These are phyloP conservation scores for Lacerta viridis DNA, from an alignment of 2,797 vertebrate species.

Conservation along the genomic window DNA sequence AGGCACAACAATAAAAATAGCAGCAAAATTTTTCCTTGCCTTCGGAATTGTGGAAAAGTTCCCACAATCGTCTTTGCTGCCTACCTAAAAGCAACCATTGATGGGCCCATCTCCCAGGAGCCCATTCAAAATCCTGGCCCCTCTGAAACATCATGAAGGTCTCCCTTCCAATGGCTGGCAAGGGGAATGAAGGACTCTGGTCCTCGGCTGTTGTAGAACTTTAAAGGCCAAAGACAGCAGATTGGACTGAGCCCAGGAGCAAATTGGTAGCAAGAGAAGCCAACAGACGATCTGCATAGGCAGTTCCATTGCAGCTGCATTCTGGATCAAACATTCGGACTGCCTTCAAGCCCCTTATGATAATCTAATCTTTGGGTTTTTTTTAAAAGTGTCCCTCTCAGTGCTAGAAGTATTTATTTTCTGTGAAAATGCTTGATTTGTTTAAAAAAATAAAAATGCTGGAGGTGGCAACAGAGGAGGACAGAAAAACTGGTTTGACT, in stretches of 20 bases:
- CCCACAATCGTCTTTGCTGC: background rate
- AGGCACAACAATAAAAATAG: background rate
- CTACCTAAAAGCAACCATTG: background rate
- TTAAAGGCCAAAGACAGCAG: background rate
- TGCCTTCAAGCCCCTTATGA: background rate
- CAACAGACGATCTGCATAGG: background rate
- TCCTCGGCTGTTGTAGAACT: background rate
- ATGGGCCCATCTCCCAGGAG: background rate
- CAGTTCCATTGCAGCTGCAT: background rate
- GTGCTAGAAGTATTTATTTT: background rate
- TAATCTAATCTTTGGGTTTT: too few relatives aligned
- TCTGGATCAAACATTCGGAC: background rate
- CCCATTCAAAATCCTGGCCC: background rate
- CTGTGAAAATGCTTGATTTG: background rate
- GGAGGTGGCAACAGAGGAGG: background rate
- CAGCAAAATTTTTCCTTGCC: background rate
- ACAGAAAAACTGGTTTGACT: background rate
- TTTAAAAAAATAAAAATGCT: slow-evolving; percentile 29
- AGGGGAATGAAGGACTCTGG: background rate
- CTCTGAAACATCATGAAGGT: background rate
- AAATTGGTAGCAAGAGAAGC: fast-evolving
- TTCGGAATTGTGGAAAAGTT: background rate
- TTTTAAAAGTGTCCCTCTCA: background rate
- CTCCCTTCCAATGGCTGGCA: background rate
- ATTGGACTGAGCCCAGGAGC: background rate